A percentile compares a stretch with the other conserved stretches of the same genome.
These are phyloP conservation scores for Caenorhabditis panamensis DNA, from an alignment of 2,888 invertebrate genomes.

Conservation along the genomic window DNA sequence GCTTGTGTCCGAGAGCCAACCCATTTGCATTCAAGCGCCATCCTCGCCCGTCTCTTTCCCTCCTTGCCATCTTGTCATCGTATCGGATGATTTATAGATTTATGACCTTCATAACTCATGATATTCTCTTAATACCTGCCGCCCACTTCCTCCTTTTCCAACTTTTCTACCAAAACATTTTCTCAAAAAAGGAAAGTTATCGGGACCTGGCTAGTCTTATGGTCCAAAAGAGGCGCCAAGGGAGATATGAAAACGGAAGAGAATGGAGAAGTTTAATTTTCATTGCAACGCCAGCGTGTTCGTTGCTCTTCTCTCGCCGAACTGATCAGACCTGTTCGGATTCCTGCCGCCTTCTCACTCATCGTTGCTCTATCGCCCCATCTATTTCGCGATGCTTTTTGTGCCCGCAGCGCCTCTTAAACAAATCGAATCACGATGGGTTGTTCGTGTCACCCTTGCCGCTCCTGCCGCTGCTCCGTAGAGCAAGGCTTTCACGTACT, in stretches of 20 bases:
- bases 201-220: neutral
- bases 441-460: constrained; percentile 19
- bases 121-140: neutral
- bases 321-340: constrained; percentile 5
- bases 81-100: constrained; percentile 26
- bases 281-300: too few species aligned
- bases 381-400: constrained; percentile 20
- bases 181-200: neutral
- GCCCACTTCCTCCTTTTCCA: neutral
- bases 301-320: neutral
- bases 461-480: constrained; percentile 13
- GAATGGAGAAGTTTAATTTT: neutral
- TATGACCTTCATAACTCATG: constrained; percentile 23
- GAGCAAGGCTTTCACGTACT: constrained; percentile 14
- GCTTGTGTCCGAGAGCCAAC: constrained; percentile 2
- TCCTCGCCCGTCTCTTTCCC: neutral
- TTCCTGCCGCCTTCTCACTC: neutral
- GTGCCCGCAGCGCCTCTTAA: constrained; percentile 33
- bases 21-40: constrained; percentile 8
- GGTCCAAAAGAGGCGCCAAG: constrained; percentile 16
- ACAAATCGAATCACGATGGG: constrained; percentile 53
- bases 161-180: neutral
- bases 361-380: constrained; percentile 5
- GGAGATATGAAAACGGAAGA: neutral
- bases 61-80: constrained; percentile 16